Base-by-base conservation (phyloP, 1,140 invertebrate genomes). In the Macrosteles quadrilineatus region DNA sequence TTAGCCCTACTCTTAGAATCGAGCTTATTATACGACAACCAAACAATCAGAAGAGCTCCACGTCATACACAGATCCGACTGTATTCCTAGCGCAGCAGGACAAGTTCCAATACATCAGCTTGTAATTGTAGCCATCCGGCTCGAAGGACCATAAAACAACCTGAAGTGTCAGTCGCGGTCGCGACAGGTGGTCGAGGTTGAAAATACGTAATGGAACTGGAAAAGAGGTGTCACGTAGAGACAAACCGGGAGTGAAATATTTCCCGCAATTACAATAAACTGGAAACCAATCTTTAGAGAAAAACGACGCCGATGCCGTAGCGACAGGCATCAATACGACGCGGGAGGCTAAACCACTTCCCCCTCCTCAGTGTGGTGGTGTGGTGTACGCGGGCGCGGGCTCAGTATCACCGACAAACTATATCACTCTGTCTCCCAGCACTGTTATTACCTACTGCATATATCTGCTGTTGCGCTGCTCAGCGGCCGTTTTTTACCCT, bases 241-340 rank as follows among this genome's bases (percentile, higher is more conserved):
- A 59, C 55, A 59, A 59, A 59, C 55, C 55, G 14, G 47, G 23
- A 59, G 55, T 59, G 55, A 59, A 59, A 59, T 59, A 59, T 59
- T 59, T n/a, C 14, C 55, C 55, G 55, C 55, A 59, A 59, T 59
- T 59, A 59, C 55, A 59, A 59, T 59, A 59, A 59, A 59, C 21
- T 59, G 55, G 55, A 59, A 59, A 59, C 55, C 55, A 59, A 59
- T 59, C 55, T 59, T 23, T 29, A 25, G 55, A 59, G 55, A 23
- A 59, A n/a, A 59, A 59, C 12, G 25, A 59, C 23, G 21, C 17
- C 17, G 55, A 59, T 11, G 21, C 21, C 12, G 55, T 27, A 6
- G 23, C 55, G 55, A 59, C 55, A 59, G 55, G 55, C 55, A 29
- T 59, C 55, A 59, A 59, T 59, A 59, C 55, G 23, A 9, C 25